phyloP scores from a whole-genome alignment of 2,113 vertebrate genomes.

The Sakesphorus luctuosus region DNA sequence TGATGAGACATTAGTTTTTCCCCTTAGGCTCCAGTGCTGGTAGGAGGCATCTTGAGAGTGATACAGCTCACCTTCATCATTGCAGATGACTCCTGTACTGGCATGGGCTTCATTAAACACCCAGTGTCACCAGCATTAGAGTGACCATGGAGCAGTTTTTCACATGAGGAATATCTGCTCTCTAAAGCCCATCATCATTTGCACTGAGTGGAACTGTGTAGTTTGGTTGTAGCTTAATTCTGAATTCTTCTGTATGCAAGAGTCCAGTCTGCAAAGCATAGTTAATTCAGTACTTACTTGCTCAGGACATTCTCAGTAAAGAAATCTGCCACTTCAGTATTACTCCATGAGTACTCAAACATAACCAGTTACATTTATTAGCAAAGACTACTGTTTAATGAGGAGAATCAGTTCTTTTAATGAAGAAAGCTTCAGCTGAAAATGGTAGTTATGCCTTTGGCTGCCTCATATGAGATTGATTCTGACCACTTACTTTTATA shows the following conservation, averaged over 20 bases:
- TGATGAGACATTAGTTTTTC: slow-evolving; percentile 15
- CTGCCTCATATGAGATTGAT: background rate
- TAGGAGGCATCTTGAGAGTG: background rate
- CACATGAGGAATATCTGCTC: background rate
- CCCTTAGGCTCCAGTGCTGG: background rate
- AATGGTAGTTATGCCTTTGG: background rate
- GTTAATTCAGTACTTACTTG: background rate
- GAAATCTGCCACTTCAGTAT: background rate
- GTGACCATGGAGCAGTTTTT: background rate
- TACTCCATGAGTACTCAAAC: background rate
- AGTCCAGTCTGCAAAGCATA: background rate
- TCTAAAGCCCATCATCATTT: background rate
- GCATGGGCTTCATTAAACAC: background rate
- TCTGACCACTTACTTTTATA: background rate
- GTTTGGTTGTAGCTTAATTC: background rate
- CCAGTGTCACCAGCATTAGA: background rate
- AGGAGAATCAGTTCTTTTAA: background rate
- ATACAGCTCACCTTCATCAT: slow-evolving; percentile 31
- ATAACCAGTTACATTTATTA: background rate
- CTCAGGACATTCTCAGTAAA: background rate
- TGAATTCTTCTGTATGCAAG: background rate
- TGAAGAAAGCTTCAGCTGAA: background rate
- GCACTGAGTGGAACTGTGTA: background rate
- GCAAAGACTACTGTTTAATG: background rate
- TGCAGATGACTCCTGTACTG: background rate